Percentiles rank a stretch among this genome's conserved stretches.
These are phyloP conservation scores for Gorilla gorilla DNA, from an alignment of 2,113 vertebrate genomes.

Conservation along the genomic window DNA sequence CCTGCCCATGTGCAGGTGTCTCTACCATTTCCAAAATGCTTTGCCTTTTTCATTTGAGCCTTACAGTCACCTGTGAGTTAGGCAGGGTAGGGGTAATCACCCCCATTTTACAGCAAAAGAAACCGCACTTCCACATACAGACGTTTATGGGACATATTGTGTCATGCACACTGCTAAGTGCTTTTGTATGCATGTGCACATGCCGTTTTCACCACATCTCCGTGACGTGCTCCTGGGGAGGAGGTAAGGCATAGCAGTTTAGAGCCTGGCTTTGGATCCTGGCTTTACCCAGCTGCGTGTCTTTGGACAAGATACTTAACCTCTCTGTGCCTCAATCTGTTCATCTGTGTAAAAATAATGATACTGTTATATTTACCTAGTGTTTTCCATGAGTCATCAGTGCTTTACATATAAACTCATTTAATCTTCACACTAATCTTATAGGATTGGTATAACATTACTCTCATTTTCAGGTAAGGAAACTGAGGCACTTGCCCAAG, in stretches of 20 bases:
- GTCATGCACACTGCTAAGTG: background rate
- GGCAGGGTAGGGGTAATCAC: background rate
- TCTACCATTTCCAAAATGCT: background rate
- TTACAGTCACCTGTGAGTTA: background rate
- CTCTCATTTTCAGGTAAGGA: background rate
- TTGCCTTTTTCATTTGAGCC: background rate
- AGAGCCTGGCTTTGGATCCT: background rate
- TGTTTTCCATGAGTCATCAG: background rate
- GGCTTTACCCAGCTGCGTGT: background rate
- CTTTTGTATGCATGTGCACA: background rate
- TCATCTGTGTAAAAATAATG: background rate
- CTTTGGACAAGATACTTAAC: background rate
- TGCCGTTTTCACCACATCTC: background rate
- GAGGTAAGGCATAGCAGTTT: background rate
- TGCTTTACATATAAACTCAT: background rate
- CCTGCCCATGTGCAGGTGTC: background rate
- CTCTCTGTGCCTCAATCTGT: background rate
- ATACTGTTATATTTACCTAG: background rate
- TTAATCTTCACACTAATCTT: background rate
- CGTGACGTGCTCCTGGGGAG: background rate
- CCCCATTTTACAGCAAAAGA: background rate
- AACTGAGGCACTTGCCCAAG: background rate
- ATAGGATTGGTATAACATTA: background rate
- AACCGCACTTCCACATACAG: background rate
- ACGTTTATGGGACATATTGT: rapidly evolving